Evolutionary conservation across 2,888 invertebrate genomes (phyloP).

Genomic region (Campaea margaritaria): DNA sequence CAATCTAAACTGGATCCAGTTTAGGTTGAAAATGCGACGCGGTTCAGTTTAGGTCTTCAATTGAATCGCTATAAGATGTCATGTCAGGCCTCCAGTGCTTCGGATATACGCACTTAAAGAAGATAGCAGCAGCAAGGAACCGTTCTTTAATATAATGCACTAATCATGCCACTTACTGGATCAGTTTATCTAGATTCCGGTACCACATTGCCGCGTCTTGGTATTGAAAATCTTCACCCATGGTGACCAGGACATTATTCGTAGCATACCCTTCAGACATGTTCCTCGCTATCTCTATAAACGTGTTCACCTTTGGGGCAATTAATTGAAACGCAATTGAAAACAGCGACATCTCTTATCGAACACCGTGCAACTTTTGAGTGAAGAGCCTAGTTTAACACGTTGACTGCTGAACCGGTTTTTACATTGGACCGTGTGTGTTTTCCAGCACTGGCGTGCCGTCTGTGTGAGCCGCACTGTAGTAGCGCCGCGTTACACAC

Average conservation of each 20-base stretch:
- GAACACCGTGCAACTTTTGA: neutral
- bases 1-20: no score
- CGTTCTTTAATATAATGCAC: neutral
- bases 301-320: slow-evolving; percentile 53
- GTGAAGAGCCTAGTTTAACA: neutral
- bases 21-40: no score
- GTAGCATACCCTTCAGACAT: slow-evolving; percentile 86
- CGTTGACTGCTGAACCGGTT: no score
- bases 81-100: no score
- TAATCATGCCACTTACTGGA: slow-evolving; percentile 40
- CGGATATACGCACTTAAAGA: no score
- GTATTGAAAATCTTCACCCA: slow-evolving; percentile 98
- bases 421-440: no score
- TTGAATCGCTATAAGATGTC: no score
- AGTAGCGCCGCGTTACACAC: no score
- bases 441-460: no score
- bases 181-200: slow-evolving; percentile 81
- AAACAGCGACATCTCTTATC: slow-evolving; percentile 23
- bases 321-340: neutral
- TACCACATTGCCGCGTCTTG: slow-evolving; percentile 92
- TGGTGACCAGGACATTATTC: slow-evolving; percentile 93
- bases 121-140: no score
- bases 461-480: no score
- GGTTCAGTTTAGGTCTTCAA: no score
- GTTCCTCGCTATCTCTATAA: slow-evolving; percentile 81